Evolutionary conservation across 2,797 vertebrate genomes (phyloP), one percentile per base, ranked within the genome.

Genomic region (Schizothorax lantsangensis): DNA sequence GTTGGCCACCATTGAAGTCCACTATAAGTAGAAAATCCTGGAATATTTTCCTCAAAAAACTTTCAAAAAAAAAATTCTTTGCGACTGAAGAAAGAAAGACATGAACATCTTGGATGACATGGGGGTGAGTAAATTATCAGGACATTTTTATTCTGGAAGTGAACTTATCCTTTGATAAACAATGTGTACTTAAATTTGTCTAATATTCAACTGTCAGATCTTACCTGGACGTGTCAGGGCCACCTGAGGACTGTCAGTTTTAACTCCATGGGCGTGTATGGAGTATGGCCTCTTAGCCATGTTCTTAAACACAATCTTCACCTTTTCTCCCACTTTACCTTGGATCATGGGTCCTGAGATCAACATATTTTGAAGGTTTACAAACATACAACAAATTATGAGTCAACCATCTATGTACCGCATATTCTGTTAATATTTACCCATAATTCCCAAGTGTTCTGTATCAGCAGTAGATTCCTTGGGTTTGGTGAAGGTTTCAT

Each of bases 181-280:
- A 66, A 69, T 33, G 38, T 23, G 10, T 38, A n/a, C 4, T 4
- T 71, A 1, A 64, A 4, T 84, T 54, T 54, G 38, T 77, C 0
- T 40, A 80, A 38, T 6, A 12, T 40, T 45, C 3, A 17, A n/a
- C 1, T 15, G 43, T 52, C 26, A 66, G 5, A 38, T 66, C 26
- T 19, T 95, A 96, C 96, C 97, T 95, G 96, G 95, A 23, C 89
- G 84, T 14, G 96, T 96, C 79, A 91, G 89, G 19, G 78, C 74
- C 57, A 96, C 92, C 2, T 81, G 73, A 23, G 95, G 85, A 64
- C 62, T 91, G 3, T 96, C 91, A 0, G 95, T 96, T 92, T 96
- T 96, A 86, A 97, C 94, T 82, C 96, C 96, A 1, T 97, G 96
- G 79, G 97, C 96, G 11, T 97, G 95, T 84, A 97, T 95, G 23